These are phyloP conservation scores for Hydrozoanthus gracilis DNA, from an alignment of 92 coral and sea anemone species.

Conservation along the genomic window DNA sequence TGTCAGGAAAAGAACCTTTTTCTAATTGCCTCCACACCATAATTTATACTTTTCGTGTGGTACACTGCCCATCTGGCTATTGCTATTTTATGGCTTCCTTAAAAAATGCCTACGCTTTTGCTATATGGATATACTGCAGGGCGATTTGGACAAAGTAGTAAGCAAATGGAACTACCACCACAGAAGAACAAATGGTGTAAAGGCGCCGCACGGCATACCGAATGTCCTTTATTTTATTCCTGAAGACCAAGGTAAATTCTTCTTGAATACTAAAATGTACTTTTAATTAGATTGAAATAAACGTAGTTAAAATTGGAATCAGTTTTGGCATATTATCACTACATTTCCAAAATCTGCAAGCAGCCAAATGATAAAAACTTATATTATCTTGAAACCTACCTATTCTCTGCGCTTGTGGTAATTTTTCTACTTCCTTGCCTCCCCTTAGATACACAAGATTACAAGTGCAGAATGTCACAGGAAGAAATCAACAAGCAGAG, in stretches of 20 bases:
- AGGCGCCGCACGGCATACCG: constrained; percentile 51
- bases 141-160: constrained; percentile 51
- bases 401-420: constrained; percentile 1
- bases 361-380: not conserved
- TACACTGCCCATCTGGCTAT: no score
- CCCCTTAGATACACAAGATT: constrained; percentile 47
- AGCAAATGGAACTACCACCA: constrained; percentile 61
- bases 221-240: constrained; percentile 58
- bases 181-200: constrained; percentile 38
- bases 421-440: constrained; percentile 9
- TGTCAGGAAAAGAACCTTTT: no score
- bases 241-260: constrained; percentile 42
- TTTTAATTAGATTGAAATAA: not conserved
- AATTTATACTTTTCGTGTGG: no score
- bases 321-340: not conserved
- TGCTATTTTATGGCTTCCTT: not conserved
- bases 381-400: not conserved
- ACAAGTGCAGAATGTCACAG: constrained; percentile 47
- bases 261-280: not conserved
- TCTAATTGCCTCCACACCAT: no score
- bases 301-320: not conserved
- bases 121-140: constrained; percentile 60
- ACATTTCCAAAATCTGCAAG: constrained; percentile 8
- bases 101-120: constrained; percentile 55
- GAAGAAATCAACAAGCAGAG: constrained; percentile 28